A percentile compares a stretch with the other conserved stretches of the same genome.
phyloP scores from a whole-genome alignment of 2,113 vertebrate genomes.

The Varanus komodoensis region DNA sequence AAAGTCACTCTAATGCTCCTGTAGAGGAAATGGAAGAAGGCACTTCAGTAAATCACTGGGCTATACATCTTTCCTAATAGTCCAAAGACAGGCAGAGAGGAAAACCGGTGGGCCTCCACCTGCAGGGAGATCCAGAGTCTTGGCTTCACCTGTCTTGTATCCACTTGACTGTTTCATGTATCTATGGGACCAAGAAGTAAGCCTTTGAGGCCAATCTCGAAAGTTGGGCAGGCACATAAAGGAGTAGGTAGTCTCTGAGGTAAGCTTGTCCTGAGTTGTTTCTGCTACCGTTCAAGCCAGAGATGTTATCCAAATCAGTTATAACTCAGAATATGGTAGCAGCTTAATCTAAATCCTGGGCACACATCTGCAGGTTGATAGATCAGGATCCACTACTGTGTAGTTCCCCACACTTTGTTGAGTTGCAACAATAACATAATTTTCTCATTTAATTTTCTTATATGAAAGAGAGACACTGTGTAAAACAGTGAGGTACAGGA shows the following conservation, averaged over 20 bases:
- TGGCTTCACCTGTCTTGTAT: background rate
- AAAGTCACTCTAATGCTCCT: too few relatives aligned
- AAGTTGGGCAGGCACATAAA: background rate
- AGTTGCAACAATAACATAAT: background rate
- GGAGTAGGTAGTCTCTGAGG: background rate
- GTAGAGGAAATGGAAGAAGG: too few relatives aligned
- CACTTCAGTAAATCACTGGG: too few relatives aligned
- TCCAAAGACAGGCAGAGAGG: background rate
- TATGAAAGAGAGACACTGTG: background rate
- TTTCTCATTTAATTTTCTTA: background rate
- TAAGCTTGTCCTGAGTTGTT: background rate
- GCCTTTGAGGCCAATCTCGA: background rate
- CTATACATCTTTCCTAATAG: background rate
- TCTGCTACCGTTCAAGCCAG: background rate
- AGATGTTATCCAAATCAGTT: background rate
- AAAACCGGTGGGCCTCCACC: background rate
- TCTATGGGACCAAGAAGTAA: background rate
- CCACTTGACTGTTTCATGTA: background rate
- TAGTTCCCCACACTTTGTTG: background rate
- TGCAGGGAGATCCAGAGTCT: background rate
- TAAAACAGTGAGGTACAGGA: background rate
- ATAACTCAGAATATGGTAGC: background rate
- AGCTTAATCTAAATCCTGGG: background rate
- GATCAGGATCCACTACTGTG: background rate
- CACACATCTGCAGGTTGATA: background rate